Base-by-base conservation (phyloP, 2,113 vertebrate genomes). In the Perccottus glenii region DNA sequence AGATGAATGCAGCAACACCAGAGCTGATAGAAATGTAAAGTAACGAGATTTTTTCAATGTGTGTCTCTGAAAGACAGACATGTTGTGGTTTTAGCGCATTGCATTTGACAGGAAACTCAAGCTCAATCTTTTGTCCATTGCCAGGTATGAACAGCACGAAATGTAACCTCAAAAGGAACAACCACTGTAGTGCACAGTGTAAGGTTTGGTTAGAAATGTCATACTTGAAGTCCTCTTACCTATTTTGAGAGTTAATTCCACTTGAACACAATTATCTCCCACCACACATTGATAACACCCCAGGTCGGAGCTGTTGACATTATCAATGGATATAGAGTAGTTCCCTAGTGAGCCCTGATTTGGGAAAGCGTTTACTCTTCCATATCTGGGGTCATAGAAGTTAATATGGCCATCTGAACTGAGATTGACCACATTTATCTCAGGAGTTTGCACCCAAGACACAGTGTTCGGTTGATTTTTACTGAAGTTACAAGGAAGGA, bases 271-370 rank as follows among this genome's bases (percentile, higher is more conserved):
- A 15, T 42, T 2, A 0, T 14, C 0, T 5, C 1, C 72, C 1
- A 36, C 49, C 5, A 7, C 5, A 69, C 92, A 93, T 44, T n/a
- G 38, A 16, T 92, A 92, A 9, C 27, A 33, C 0, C 90, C 90
- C 10, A 85, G 1, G 16, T 93, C 91, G 9, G 80, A 76, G 19
- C 0, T 0, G 27, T 81, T 32, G 1, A 92, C 66, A 7, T 47
- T 60, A 45, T 85, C 71, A 11, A 92, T 84, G 11, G 49, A 12
- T 61, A 93, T 91, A 45, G 90, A 86, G 55, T 62, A 91, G 74
- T 92, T 87, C 3, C 90, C 86, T n/a, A 11, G 3, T 8, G 11
- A 51, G 10, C 16, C 66, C 42, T 87, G 73, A 57, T 80, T 71
- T 6, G 90, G 90, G 42, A 87, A 92, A 9, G 0, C 78, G 36